Conservation (phyloP, 1,140 invertebrate species). For the Sarcophaga bullata region DNA sequence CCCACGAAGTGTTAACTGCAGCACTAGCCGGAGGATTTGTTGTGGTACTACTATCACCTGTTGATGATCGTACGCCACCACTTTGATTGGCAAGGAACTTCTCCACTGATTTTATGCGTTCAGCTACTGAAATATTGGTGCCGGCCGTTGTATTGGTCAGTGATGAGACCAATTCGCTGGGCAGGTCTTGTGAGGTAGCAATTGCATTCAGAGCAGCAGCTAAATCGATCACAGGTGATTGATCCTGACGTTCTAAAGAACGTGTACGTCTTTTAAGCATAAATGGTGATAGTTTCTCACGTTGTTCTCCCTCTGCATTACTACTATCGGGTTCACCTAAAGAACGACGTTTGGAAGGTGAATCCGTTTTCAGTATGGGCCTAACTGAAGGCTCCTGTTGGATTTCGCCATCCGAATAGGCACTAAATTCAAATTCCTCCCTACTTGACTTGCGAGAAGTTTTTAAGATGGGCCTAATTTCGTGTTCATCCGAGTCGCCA, state of each 20-base stretch:
- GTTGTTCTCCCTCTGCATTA: background rate
- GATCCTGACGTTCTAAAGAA: constrained; percentile 59
- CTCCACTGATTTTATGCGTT: constrained; percentile 64
- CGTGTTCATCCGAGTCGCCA: constrained; percentile 78
- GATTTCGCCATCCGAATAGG: constrained; percentile 42
- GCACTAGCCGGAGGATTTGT: constrained; percentile 28
- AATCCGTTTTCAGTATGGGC: constrained; percentile 61
- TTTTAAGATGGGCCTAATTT: constrained; percentile 79
- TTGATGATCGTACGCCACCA: constrained; percentile 34
- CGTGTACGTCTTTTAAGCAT: constrained; percentile 61
- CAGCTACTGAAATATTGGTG: constrained; percentile 58
- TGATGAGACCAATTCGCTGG: constrained; percentile 47
- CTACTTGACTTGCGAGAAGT: constrained; percentile 73
- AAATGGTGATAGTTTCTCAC: constrained; percentile 6
- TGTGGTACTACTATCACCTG: constrained; percentile 42
- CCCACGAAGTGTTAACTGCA: constrained; percentile 53
- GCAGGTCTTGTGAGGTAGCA: constrained; percentile 47
- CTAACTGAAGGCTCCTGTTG: constrained; percentile 45
- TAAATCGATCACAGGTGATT: constrained; percentile 52
- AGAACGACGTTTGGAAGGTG: constrained; percentile 60
- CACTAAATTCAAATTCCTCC: constrained; percentile 59
- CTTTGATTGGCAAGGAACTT: constrained; percentile 51
- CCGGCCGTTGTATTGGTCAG: constrained; percentile 10
- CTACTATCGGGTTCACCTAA: constrained; percentile 44
- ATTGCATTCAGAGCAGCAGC: constrained; percentile 59